Percentiles rank a stretch among this genome's conserved stretches.
phyloP scores from a whole-genome alignment of 2,888 invertebrate genomes.

The Dromius quadrimaculatus region DNA sequence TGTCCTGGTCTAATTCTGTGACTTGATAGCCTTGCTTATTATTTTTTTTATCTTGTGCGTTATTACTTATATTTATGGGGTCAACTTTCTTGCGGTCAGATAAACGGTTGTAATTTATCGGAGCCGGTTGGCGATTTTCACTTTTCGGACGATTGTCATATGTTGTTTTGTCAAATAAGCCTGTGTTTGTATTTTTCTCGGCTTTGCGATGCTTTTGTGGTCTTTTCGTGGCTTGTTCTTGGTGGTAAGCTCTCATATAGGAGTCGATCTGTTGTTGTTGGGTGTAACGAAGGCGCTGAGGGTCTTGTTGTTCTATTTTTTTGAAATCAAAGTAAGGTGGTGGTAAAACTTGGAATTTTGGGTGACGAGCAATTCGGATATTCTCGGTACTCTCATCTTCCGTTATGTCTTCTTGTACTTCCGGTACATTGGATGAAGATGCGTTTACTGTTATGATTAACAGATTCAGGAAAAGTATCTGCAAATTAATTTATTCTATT shows the following conservation, averaged over 20 bases:
- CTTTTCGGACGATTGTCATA: constrained; percentile 31
- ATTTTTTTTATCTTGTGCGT: constrained; percentile 16
- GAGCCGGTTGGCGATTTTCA: constrained; percentile 16
- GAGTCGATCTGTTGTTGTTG: constrained; percentile 62
- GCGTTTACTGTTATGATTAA: constrained; percentile 20
- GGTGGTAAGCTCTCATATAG: constrained; percentile 36
- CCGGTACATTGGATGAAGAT: constrained; percentile 27
- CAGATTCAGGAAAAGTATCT: constrained; percentile 49
- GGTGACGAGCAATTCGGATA: constrained; percentile 53
- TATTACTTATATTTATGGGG: constrained; percentile 24
- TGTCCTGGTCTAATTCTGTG: constrained; percentile 44
- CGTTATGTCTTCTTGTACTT: constrained; percentile 52
- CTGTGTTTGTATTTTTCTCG: not conserved
- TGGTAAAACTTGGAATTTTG: constrained; percentile 47
- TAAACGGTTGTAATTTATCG: constrained; percentile 16
- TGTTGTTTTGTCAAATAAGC: constrained; percentile 28
- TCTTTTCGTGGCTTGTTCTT: constrained; percentile 16
- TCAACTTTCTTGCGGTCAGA: constrained; percentile 51
- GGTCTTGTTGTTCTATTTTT: constrained; percentile 60
- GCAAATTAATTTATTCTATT: constrained; percentile 15
- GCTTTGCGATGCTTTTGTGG: constrained; percentile 2
- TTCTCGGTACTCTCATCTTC: constrained; percentile 53
- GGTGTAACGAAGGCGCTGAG: constrained; percentile 59
- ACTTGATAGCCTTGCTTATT: constrained; percentile 42
- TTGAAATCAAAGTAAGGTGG: constrained; percentile 59